Evolutionary conservation across 2,888 invertebrate species (phyloP), one percentile per base, ranked within the genome.

Genomic region (Pseudococcus jackbeardsleyi): DNA sequence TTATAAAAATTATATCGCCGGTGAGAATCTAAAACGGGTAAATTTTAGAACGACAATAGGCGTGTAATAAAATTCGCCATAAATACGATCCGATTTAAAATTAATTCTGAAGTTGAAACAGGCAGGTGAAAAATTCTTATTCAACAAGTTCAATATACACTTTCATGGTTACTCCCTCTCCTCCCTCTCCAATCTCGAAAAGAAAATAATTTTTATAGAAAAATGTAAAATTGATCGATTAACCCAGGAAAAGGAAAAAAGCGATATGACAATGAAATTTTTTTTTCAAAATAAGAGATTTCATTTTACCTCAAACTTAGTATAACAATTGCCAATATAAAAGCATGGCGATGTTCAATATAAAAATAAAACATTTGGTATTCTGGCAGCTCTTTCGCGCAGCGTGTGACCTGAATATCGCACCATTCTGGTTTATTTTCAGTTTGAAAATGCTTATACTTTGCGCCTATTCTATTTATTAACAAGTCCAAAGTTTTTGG

Each of bases 401-500:
- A 39, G 88, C 59, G 22, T 88, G 82, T 88, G 88, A 88, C 79
- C 88, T 79, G 88, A 88, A 88, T 88, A 88, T 86, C 86, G 22
- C 26, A 33, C 19, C 33, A 72, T 17, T 19, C 6, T 33, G 33
- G 77, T 72, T 86, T 86, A 77, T 77, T 86, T 86, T 86, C 85
- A 85, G 64, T 85, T 39, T 85, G 19, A 64, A 85, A 64, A 85
- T 85, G 39, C 84, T 17, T 39, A 54, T 26, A 85, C 50, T 85
- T 39, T 64, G 7, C 19, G 85, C 64, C 85, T 85, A 64, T 85
- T 64, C 50, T 33, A 84, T 46, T 48, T 54, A 84, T 84, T 54
- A 84, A 84, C 50, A 50, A 26, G 50, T 54, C 39, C 6, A 33
- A 46, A 48, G 19, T 84, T 84, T 84, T 84, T 48, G 72, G 72